Evolutionary conservation across 2,797 vertebrate species (phyloP).

Genomic region (Xerus rutilus): DNA sequence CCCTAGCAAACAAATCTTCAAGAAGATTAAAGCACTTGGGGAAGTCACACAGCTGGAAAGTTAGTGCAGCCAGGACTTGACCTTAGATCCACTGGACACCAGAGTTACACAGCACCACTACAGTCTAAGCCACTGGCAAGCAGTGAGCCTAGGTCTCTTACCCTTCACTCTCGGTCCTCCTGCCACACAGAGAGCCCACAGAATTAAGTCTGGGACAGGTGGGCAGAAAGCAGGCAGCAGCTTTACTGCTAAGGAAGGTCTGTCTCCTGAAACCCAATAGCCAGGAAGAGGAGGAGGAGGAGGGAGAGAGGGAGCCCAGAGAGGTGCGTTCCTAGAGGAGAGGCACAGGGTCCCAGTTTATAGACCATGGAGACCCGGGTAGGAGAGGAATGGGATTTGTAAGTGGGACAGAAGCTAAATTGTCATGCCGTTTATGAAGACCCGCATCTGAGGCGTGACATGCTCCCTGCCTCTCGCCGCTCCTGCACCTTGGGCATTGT

Average conservation of each 20-base stretch:
- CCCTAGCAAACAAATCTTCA: background rate
- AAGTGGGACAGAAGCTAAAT: background rate
- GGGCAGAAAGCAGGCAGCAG: background rate
- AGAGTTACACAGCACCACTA: background rate
- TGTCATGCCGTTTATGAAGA: background rate
- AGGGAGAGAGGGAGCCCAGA: no score
- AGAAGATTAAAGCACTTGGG: background rate
- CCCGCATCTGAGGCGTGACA: background rate
- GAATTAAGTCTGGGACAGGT: background rate
- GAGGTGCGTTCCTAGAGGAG: background rate
- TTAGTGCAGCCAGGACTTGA: background rate
- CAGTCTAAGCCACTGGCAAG: background rate
- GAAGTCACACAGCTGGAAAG: background rate
- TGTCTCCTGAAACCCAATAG: background rate
- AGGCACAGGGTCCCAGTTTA: background rate
- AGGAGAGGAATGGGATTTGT: background rate
- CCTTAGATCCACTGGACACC: background rate
- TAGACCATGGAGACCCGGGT: background rate
- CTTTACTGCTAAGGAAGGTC: background rate
- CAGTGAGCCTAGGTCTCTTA: background rate
- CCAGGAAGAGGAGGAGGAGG: background rate
- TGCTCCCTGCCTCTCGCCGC: background rate
- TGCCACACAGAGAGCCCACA: background rate
- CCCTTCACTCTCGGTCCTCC: background rate
- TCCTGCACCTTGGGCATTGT: background rate